phyloP scores from a whole-genome alignment of 2,113 vertebrate genomes.

The Apistogramma diplotaenia region DNA sequence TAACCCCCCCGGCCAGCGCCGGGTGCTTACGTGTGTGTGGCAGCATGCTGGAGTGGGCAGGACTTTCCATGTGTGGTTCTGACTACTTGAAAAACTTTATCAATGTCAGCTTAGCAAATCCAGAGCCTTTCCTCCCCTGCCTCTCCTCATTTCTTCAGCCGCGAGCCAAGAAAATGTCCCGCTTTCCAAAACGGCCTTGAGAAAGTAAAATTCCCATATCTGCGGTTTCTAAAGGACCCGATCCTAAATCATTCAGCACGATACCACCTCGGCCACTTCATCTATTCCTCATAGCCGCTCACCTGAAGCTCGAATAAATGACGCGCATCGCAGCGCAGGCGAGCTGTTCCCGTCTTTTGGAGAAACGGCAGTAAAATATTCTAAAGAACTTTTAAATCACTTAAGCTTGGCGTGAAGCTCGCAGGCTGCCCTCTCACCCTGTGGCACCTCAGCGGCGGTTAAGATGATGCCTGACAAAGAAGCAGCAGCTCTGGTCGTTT shows the following conservation, averaged over 20 bases:
- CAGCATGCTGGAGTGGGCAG: constrained; percentile 22
- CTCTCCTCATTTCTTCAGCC: constrained; percentile 18
- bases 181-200: background rate
- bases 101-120: constrained; percentile 46
- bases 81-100: constrained; percentile 57
- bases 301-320: constrained; percentile 49
- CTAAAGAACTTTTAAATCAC: constrained; percentile 67
- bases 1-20: constrained; percentile 36
- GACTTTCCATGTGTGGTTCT: constrained; percentile 46
- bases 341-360: constrained; percentile 4
- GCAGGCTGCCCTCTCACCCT: constrained; percentile 40
- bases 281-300: constrained; percentile 33
- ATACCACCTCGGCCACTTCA: constrained; percentile 21
- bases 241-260: constrained; percentile 47
- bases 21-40: constrained; percentile 21
- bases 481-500: background rate
- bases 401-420: constrained; percentile 54
- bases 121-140: constrained; percentile 8
- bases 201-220: constrained; percentile 46
- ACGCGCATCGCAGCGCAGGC: background rate
- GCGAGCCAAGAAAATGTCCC: constrained; percentile 39
- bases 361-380: constrained; percentile 49
- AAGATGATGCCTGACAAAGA: constrained; percentile 29
- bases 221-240: constrained; percentile 26
- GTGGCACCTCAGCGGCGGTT: constrained; percentile 41